Evolutionary conservation across 2,888 invertebrate species (phyloP), one percentile per base, ranked within the genome.

Genomic region (Campopleginae sp.): DNA sequence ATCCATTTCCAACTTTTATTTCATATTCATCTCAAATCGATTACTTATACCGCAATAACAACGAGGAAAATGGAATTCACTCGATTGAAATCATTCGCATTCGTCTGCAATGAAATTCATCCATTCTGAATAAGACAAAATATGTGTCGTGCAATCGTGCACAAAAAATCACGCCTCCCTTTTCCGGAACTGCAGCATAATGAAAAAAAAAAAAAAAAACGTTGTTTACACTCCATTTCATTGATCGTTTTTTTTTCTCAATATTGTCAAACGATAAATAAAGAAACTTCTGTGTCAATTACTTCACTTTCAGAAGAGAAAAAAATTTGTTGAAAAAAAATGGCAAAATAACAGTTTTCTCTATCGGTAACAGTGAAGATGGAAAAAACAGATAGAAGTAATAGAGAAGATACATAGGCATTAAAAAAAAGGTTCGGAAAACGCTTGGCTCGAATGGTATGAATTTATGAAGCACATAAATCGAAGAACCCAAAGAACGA

Each of bases 381-480:
- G 6, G 7, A n/a, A n/a, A 58, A 58, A 46, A 68, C 27, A 27
- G 33, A 38, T 51, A 33, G 46, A 51, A 46, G 75, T 71, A 65
- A 71, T 42, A 72, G 38, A 46, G 54, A 71, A 63, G 54, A 76
- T 58, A 65, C 86, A 85, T 86, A 85, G 86, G 88, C 89, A 89
- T 91, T 90, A 88, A 91, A 38, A 89, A 89, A 90, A 92, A 91
- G 68, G 19, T 27, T 46, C 17, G 61, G 65, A 72, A 74, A 90
- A 88, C 87, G 88, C 88, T 89, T 87, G 88, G 74, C 72, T 88
- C 89, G 90, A 91, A 90, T 91, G 90, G 90, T 90, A 91, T 92
- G 92, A 92, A 93, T 93, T 93, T 93, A 93, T 92, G 92, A 88
- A 87, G 86, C 86, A 89, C 92, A 93, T 93, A 93, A 93, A 93